Evolutionary conservation across 2,888 invertebrate genomes (phyloP).

Genomic region (Agonopterix subpropinquella): DNA sequence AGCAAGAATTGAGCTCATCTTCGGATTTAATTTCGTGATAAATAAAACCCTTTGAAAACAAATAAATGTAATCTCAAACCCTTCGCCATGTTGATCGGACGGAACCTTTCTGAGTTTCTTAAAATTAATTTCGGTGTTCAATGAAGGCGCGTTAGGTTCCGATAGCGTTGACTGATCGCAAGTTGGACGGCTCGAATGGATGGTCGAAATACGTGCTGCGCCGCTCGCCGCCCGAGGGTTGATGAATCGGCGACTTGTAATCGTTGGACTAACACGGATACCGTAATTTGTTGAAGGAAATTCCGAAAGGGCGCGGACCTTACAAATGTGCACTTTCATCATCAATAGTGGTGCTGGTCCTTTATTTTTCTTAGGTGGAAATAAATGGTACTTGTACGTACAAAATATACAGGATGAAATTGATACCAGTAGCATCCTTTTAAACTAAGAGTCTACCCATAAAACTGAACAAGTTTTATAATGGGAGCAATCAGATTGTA

Average conservation of each 20-base stretch:
- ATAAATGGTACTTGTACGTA: too few relatives aligned
- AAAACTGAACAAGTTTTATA: too few relatives aligned
- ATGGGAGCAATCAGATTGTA: too few relatives aligned
- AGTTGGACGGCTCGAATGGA: conserved; percentile 56
- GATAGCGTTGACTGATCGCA: conserved; percentile 68
- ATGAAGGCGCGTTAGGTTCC: conserved; percentile 40
- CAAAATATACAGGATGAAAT: too few relatives aligned
- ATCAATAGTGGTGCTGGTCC: conserved; percentile 2
- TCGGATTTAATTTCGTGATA: too few relatives aligned
- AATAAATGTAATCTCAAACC: too few relatives aligned
- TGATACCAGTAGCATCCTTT: too few relatives aligned
- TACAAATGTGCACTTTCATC: conserved; percentile 7
- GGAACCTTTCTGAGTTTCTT: conserved; percentile 12
- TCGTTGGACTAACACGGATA: conserved; percentile 63
- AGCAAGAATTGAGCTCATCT: too few relatives aligned
- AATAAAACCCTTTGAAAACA: too few relatives aligned
- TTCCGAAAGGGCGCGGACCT: conserved; percentile 10
- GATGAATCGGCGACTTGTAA: conserved; percentile 70
- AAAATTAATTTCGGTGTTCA: conserved; percentile 59
- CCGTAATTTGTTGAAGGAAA: conserved; percentile 50
- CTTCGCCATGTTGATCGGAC: not conserved
- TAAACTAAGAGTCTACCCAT: too few relatives aligned
- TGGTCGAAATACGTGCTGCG: conserved; percentile 62
- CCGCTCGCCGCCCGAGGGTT: conserved; percentile 37
- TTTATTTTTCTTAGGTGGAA: not conserved